Evolutionary conservation across 2,113 vertebrate species (phyloP).

Genomic region (Oryzias curvinotus): DNA sequence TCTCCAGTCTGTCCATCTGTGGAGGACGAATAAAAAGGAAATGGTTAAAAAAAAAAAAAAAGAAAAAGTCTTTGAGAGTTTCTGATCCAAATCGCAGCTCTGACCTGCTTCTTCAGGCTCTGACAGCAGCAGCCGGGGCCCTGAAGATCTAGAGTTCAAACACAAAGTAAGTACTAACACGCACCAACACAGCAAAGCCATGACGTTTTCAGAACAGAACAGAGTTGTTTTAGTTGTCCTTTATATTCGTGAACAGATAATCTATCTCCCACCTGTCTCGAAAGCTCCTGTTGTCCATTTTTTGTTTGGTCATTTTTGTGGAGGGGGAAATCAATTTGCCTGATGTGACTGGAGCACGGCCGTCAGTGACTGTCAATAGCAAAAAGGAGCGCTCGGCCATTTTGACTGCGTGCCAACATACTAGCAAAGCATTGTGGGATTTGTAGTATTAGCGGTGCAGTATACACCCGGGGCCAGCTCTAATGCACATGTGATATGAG

Average conservation of each 20-base stretch:
- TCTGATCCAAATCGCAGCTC: background rate
- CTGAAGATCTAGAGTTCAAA: constrained; percentile 31
- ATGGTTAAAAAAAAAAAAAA: background rate
- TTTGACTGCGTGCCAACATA: no score
- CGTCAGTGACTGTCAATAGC: no score
- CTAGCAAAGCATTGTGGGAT: no score
- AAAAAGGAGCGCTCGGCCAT: no score
- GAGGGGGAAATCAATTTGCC: no score
- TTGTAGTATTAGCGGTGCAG: no score
- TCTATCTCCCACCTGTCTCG: no score
- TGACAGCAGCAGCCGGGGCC: constrained; percentile 57
- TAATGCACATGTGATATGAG: background rate
- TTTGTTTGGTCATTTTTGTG: no score
- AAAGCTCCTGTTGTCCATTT: no score
- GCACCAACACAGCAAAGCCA: background rate
- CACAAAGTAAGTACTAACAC: background rate
- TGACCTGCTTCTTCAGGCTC: constrained; percentile 68
- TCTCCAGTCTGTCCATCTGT: constrained; percentile 72
- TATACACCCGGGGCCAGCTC: no score
- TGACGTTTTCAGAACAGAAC: background rate
- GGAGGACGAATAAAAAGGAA: background rate
- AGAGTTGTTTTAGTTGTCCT: background rate
- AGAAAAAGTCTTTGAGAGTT: background rate
- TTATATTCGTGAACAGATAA: no score
- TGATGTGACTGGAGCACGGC: no score